phyloP scores from a whole-genome alignment of 2,113 vertebrate genomes.

The Mustela lutreola region DNA sequence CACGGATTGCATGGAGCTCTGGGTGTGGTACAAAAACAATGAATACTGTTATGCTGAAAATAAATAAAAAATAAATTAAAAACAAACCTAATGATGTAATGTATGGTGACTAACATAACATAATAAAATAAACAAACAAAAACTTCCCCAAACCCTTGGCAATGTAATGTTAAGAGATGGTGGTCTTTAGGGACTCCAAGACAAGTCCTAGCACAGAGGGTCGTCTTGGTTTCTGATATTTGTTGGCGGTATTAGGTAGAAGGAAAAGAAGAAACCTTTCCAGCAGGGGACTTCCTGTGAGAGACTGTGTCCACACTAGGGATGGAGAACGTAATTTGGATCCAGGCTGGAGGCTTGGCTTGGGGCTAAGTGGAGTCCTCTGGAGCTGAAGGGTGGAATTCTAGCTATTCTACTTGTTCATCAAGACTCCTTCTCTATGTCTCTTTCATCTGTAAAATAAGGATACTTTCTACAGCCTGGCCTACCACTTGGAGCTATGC shows the following conservation, averaged over 20 bases:
- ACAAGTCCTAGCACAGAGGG: neutral
- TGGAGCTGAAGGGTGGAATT: neutral
- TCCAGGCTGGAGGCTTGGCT: neutral
- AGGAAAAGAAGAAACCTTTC: neutral
- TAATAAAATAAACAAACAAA: no score
- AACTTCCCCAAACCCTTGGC: neutral
- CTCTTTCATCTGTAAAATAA: neutral
- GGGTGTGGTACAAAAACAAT: no score
- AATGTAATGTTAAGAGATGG: neutral
- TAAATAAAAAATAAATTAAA: no score
- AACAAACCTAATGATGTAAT: no score
- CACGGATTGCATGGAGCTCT: no score
- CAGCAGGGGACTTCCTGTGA: neutral
- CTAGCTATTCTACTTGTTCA: neutral
- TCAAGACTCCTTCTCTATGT: neutral
- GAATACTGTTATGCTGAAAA: no score
- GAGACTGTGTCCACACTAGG: neutral
- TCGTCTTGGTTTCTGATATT: neutral
- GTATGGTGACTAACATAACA: no score
- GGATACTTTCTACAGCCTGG: neutral
- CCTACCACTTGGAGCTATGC: neutral
- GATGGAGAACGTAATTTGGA: neutral
- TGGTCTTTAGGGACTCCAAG: neutral
- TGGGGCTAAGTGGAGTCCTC: neutral
- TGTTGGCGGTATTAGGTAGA: neutral